A percentile compares a stretch with the other conserved stretches of the same genome.
These are phyloP conservation scores for Xiphophorus birchmanni DNA, from an alignment of 2,797 vertebrate species.

Conservation along the genomic window DNA sequence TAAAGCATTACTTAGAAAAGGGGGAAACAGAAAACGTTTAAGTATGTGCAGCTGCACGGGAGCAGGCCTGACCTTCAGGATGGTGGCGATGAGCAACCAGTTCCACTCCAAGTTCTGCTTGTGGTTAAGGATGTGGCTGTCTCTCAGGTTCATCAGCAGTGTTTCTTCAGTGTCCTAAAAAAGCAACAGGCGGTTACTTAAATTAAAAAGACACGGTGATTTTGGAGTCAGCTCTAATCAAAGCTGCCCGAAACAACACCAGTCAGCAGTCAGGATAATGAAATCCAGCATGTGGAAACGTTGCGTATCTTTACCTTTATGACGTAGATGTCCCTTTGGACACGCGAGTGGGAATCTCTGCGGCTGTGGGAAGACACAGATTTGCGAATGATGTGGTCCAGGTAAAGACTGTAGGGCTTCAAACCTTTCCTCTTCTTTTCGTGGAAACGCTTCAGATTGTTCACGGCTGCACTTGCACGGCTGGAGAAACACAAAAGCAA, in stretches of 20 bases:
- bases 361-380: slow-evolving; percentile 87
- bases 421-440: slow-evolving; percentile 97
- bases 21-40: not conserved
- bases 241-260: not conserved
- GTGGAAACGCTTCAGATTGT: slow-evolving; percentile 96
- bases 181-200: slow-evolving; percentile 23
- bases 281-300: not conserved
- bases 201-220: not conserved
- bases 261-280: not conserved
- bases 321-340: slow-evolving; percentile 93
- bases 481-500: slow-evolving; percentile 70
- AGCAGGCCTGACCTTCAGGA: slow-evolving; percentile 88
- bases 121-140: slow-evolving; percentile 97
- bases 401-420: slow-evolving; percentile 94
- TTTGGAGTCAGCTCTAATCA: not conserved
- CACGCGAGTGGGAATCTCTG: slow-evolving; percentile 89
- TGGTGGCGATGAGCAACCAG: slow-evolving; percentile 96
- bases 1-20: slow-evolving; percentile 4
- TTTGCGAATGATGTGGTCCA: slow-evolving; percentile 97
- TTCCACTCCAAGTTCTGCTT: slow-evolving; percentile 99
- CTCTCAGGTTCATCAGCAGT: slow-evolving; percentile 91
- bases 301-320: slow-evolving; percentile 85
- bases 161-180: slow-evolving; percentile 96
- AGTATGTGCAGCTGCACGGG: slow-evolving; percentile 12
- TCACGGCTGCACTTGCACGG: slow-evolving; percentile 94